Conservation (phyloP, 2,797 vertebrate genomes). For the Ciconia nigra region DNA sequence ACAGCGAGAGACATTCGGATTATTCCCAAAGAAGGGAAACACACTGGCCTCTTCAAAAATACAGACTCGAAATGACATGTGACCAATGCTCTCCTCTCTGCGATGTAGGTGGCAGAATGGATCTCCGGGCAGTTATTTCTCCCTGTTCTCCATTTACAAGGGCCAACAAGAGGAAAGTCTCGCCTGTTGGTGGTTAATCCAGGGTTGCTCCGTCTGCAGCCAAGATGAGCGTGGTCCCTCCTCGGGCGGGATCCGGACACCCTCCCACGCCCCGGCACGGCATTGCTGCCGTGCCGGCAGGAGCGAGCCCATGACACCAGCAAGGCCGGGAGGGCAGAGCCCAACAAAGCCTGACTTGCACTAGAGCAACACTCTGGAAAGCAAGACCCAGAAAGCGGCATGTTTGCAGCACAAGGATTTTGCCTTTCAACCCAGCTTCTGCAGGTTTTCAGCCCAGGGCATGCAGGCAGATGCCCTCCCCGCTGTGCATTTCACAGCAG, state of each 20-base stretch:
- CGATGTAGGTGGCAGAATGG: background rate
- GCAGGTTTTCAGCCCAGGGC: background rate
- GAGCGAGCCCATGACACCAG: accelerated
- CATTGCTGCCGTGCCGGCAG: accelerated
- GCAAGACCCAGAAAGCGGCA: background rate
- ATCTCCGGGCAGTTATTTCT: background rate
- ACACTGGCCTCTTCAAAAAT: background rate
- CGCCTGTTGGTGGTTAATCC: background rate
- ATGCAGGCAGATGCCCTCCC: background rate
- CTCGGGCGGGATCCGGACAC: accelerated
- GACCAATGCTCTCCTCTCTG: background rate
- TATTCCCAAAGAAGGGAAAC: background rate
- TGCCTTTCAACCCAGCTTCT: background rate
- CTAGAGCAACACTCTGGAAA: accelerated
- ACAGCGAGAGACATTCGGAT: background rate
- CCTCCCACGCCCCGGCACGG: accelerated
- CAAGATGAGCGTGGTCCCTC: accelerated
- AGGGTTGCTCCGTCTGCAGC: background rate
- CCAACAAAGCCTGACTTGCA: background rate
- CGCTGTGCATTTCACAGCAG: background rate
- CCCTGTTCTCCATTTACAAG: background rate
- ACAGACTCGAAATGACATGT: accelerated
- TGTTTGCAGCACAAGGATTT: background rate
- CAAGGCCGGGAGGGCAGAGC: background rate
- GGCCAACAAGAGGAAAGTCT: background rate